These are phyloP conservation scores for Invenusta paracnida DNA, from an alignment of 2,888 invertebrate species.

Conservation along the genomic window DNA sequence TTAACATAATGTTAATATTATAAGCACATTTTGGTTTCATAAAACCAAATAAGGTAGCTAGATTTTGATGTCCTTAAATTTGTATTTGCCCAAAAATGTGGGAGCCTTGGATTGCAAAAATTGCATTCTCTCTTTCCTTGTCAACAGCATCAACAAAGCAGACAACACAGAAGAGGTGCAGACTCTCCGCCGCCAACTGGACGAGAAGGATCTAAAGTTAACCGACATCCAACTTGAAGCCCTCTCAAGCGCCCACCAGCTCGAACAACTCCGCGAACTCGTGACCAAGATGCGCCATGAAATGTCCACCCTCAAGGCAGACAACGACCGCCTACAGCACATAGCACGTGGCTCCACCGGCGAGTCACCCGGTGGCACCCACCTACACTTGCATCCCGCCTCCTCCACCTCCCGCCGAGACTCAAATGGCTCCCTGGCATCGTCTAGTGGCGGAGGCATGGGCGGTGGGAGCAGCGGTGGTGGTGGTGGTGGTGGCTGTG, in stretches of 20 bases:
- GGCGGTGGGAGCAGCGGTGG: no score
- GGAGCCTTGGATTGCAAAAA: no score
- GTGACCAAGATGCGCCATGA: constrained; percentile 95
- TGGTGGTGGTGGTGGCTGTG: no score
- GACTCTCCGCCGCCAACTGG: constrained; percentile 76
- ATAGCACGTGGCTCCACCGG: constrained; percentile 64
- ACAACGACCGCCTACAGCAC: constrained; percentile 86
- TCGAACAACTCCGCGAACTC: constrained; percentile 89
- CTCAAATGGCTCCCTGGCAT: not conserved
- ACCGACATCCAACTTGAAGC: constrained; percentile 94
- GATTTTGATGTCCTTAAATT: no score
- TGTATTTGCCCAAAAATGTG: no score
- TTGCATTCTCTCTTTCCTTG: no score
- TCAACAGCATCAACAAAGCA: no score
- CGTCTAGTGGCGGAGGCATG: not conserved
- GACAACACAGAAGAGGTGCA: not conserved
- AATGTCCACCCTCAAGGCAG: constrained; percentile 90
- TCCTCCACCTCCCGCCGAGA: not conserved
- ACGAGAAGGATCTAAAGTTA: constrained; percentile 89
- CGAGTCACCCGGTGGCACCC: not conserved
- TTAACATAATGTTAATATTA: no score
- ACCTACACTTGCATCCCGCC: not conserved
- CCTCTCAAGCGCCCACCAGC: constrained; percentile 88
- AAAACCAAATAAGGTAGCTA: no score
- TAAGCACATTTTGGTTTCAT: no score